Base-by-base conservation (phyloP, 2,797 vertebrate genomes). In the Pseudochirops corinnae region DNA sequence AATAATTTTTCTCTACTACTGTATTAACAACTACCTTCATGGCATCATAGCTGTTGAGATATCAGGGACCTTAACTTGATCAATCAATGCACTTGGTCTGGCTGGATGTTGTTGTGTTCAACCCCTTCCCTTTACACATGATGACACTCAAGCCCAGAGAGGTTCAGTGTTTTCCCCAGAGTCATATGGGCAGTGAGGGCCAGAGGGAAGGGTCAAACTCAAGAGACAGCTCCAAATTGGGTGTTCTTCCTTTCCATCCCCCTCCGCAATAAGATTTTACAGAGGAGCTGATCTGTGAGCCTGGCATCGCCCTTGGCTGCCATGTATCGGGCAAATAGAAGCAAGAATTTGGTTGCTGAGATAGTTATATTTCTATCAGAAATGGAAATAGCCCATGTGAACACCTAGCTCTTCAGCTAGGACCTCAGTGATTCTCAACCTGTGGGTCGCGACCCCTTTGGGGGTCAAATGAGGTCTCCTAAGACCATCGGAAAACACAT, bases 171-270 rank as follows among this genome's bases (percentile, higher is more conserved):
- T 18, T 24, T 74, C 33, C 62, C 62, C n/a, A 6, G 10, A 39
- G 16, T 39, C 67, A 2, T 7, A 2, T 39, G 4, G 6, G n/a
- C 7, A 21, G 5, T 21, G n/a, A 39, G 7, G 5, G 13, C 33
- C 62, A 18, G 33, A n/a, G 62, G 13, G 4, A n/a, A n/a, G 33
- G n/a, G 5, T 18, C n/a, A 39, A 39, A 39, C 14, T 21, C n/a
- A 3, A 39, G 18, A 7, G 9, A 0, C 0, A 1, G 6, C 21
- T 46, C 67, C n/a, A 74, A 39, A 74, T 4, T 21, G 1, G 18
- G 67, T 39, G 67, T 7, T 74, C 18, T 7, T 39, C 21, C 67
- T 39, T 9, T 21, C 31, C 60, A 14, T n/a, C 60, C 5, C 12
- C 60, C 13, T 33, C 60, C 13, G 0, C n/a, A 21, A 18, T 7